Evolutionary conservation across 2,113 vertebrate genomes (phyloP).

Genomic region (Polypterus senegalus): DNA sequence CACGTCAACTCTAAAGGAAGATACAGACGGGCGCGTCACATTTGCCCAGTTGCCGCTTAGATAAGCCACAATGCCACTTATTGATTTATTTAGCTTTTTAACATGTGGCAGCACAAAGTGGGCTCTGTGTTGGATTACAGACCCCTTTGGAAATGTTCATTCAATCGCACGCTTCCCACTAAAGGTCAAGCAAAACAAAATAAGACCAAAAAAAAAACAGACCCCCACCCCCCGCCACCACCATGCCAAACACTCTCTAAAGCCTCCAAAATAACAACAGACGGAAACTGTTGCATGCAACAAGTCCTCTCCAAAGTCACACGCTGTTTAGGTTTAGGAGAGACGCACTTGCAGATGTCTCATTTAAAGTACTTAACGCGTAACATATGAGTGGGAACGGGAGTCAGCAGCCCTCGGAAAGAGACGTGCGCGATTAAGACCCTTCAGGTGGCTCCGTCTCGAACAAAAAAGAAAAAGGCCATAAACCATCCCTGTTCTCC

Average conservation of each 20-base stretch:
- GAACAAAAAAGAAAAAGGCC: no score
- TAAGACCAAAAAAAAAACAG: constrained; percentile 25
- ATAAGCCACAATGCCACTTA: neutral
- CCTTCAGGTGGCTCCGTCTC: no score
- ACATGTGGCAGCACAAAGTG: constrained; percentile 31
- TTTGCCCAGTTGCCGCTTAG: constrained; percentile 3
- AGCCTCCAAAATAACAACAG: constrained; percentile 29
- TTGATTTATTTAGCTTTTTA: constrained; percentile 28
- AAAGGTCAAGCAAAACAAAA: constrained; percentile 42
- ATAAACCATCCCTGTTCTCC: no score
- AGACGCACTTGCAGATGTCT: constrained; percentile 10
- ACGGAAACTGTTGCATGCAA: constrained; percentile 35
- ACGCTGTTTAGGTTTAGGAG: constrained; percentile 19
- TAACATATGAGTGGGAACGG: constrained; percentile 25
- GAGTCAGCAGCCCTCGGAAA: neutral
- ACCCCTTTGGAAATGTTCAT: constrained; percentile 24
- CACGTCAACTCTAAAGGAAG: constrained; percentile 25
- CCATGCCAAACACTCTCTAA: constrained; percentile 25
- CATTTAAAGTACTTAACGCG: constrained; percentile 23
- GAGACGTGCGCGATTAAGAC: no score
- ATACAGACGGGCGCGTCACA: constrained; percentile 9
- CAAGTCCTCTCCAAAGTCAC: constrained; percentile 23
- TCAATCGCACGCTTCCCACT: constrained; percentile 38
- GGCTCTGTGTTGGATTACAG: constrained; percentile 40
- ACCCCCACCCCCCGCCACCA: no score